Evolutionary conservation across 2,797 vertebrate species (phyloP).

Genomic region (Chiroxiphia lanceolata): DNA sequence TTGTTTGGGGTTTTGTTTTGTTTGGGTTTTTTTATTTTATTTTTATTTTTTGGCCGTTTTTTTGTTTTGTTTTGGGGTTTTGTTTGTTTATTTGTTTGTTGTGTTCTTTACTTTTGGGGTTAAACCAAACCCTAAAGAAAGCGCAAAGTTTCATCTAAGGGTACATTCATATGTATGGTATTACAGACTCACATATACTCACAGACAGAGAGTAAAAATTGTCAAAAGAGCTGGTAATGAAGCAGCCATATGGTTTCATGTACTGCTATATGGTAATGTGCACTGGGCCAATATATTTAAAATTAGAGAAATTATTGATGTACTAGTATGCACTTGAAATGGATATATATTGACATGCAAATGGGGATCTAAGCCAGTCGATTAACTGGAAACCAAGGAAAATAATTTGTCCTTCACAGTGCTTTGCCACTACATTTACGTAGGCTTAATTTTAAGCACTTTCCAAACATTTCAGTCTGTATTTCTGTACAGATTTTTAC

Average conservation of each 20-base stretch:
- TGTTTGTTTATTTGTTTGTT: neutral
- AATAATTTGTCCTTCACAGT: neutral
- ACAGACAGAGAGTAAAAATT: neutral
- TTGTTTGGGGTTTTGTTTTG: neutral
- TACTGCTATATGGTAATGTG: neutral
- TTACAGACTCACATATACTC: neutral
- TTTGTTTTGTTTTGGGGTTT: no score
- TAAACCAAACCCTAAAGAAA: neutral
- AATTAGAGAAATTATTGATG: neutral
- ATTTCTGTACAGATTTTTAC: neutral
- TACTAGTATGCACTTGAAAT: neutral
- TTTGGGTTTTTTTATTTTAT: neutral
- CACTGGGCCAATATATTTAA: neutral
- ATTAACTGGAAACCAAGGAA: neutral
- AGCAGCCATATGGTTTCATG: neutral
- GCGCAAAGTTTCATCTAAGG: neutral
- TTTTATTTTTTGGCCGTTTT: neutral
- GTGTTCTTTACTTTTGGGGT: neutral
- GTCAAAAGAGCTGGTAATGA: neutral
- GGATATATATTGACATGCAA: constrained; percentile 2
- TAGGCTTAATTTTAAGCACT: constrained; percentile 15
- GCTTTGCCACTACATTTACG: neutral
- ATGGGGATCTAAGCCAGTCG: neutral
- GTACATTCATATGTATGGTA: neutral
- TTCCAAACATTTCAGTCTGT: constrained; percentile 8